phyloP scores from a whole-genome alignment of 2,797 vertebrate species.

The Tadarida brasiliensis region DNA sequence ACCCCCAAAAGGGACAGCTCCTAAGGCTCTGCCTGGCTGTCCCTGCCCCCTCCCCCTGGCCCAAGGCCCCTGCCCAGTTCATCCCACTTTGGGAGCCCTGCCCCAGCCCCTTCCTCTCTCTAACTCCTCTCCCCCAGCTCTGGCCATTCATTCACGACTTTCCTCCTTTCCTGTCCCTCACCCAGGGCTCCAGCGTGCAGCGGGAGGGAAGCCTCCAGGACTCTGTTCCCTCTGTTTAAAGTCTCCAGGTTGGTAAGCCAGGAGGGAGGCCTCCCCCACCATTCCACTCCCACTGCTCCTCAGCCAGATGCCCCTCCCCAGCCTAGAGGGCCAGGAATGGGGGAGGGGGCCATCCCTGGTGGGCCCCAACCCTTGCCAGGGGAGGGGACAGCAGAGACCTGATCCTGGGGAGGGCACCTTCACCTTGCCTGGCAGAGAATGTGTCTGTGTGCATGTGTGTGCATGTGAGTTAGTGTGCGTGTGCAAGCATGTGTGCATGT shows the following conservation, averaged over 20 bases:
- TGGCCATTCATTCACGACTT: conserved; percentile 86
- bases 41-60: background rate
- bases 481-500: conserved; percentile 55
- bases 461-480: conserved; percentile 52
- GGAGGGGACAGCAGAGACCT: conserved; percentile 51
- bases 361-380: conserved; percentile 44
- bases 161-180: conserved; percentile 91
- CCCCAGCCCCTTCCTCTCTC: conserved; percentile 13
- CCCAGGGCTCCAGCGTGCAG: conserved; percentile 90
- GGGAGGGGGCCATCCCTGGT: conserved; percentile 54
- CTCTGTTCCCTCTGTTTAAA: conserved; percentile 92
- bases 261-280: conserved; percentile 76
- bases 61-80: background rate
- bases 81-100: background rate
- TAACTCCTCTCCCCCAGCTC: background rate
- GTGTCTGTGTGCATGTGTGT: conserved; percentile 44
- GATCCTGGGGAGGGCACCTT: conserved; percentile 71
- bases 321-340: conserved; percentile 7
- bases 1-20: background rate
- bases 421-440: conserved; percentile 67
- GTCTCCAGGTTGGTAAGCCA: conserved; percentile 90
- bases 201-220: conserved; percentile 91
- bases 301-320: conserved; percentile 50
- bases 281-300: conserved; percentile 23
- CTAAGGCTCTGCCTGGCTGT: conserved; percentile 23